A percentile compares a stretch with the other conserved stretches of the same genome.
Evolutionary conservation across 2,797 vertebrate genomes (phyloP).

Genomic region (Molossus alvarezi): DNA sequence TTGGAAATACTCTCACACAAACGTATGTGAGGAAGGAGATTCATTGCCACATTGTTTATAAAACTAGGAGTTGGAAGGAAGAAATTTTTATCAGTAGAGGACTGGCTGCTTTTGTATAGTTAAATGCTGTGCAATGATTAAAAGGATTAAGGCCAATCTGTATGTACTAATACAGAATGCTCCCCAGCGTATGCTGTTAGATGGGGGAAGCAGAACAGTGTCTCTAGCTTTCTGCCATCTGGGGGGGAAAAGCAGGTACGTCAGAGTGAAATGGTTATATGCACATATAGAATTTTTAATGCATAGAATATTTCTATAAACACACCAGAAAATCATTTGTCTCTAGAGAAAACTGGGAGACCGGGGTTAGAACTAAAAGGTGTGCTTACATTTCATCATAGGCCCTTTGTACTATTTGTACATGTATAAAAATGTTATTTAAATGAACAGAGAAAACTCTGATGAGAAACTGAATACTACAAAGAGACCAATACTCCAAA

Average conservation of each 20-base stretch:
- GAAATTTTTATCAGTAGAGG: slow-evolving; percentile 3
- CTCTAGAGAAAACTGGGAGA: neutral
- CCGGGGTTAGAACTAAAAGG: neutral
- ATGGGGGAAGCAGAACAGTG: neutral
- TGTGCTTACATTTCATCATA: neutral
- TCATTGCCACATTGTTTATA: slow-evolving; percentile 33
- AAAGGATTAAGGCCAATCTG: neutral
- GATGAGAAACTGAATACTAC: slow-evolving; percentile 5
- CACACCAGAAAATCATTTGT: neutral
- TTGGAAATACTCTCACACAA: slow-evolving; percentile 58
- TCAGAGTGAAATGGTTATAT: neutral
- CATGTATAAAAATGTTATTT: neutral
- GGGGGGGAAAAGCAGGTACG: neutral
- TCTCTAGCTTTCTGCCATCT: neutral
- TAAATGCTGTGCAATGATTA: neutral
- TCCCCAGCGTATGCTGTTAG: neutral
- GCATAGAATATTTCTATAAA: neutral
- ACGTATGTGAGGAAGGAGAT: neutral
- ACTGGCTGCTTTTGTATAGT: neutral
- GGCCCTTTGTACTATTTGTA: neutral
- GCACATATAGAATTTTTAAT: neutral
- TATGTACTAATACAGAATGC: neutral
- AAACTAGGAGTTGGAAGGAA: neutral
- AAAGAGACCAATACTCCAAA: neutral
- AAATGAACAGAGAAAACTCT: neutral